A percentile compares a stretch with the other conserved stretches of the same genome.
Conservation (phyloP, 2,797 vertebrate genomes). For the Bradypodion ventrale region DNA sequence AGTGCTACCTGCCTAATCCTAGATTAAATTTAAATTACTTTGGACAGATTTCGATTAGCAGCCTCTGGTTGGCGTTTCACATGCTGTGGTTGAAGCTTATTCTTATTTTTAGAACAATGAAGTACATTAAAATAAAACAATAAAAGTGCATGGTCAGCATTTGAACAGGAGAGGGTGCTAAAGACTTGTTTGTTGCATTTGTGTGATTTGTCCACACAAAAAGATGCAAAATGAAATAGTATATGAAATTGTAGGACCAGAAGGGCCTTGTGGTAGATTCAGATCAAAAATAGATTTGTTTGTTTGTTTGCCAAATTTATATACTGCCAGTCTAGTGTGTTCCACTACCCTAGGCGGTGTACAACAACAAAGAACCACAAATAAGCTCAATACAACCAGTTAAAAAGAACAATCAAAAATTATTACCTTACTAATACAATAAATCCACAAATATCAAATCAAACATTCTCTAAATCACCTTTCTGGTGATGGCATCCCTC, state of each 20-base stretch:
- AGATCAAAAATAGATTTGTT: background rate
- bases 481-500: too few relatives aligned
- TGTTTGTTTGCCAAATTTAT: too few relatives aligned
- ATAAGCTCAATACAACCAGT: too few relatives aligned
- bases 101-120: slow-evolving; percentile 18
- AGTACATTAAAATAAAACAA: background rate
- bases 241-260: background rate
- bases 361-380: too few relatives aligned
- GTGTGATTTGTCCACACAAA: background rate
- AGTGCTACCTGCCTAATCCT: background rate
- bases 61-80: background rate
- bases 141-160: fast-evolving
- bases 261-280: background rate
- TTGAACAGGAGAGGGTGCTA: slow-evolving; percentile 78
- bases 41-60: background rate
- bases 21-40: slow-evolving; percentile 15
- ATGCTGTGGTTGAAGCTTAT: slow-evolving; percentile 1
- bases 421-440: too few relatives aligned
- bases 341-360: too few relatives aligned
- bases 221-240: background rate
- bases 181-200: slow-evolving; percentile 63
- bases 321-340: too few relatives aligned
- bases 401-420: too few relatives aligned
- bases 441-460: too few relatives aligned
- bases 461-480: too few relatives aligned